Base-by-base conservation (phyloP, 2,113 vertebrate species). In the Potamarius usumacintae region DNA sequence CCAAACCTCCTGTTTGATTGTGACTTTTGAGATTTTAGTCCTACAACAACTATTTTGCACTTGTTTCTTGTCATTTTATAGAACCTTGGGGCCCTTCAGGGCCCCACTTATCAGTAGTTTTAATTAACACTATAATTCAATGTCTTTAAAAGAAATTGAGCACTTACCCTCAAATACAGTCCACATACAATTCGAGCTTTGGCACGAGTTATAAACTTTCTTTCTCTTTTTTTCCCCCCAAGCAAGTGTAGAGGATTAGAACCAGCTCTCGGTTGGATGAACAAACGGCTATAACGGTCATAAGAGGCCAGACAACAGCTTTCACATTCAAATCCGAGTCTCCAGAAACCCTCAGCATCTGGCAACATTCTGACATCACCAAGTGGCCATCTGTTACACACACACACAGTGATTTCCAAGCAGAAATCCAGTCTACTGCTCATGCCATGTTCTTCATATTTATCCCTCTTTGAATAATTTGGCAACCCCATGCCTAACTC, bases 321-420 rank as follows among this genome's bases (percentile, higher is more conserved):
- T 71, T 80, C 62, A 77, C 15, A 81, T 34, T 55, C 1, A 80
- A 80, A 86, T 18, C 76, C 50, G 76, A 62, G 50, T 42, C 74
- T 30, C 20, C 17, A 15, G 50, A 60, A 60, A 58, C 85, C 57
- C 53, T 30, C 22, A 71, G 53, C 86, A 60, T 69, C 78, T 87
- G 86, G 82, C 86, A 72, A 25, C 65, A 42, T 17, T 50, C 83
- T 82, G 78, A 82, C 86, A 74, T 82, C 86, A 82, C 12, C 14
- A 79, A 55, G 65, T 82, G 86, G 25, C 79, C 86, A 87, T 82
- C 79, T 82, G 79, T 67, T 6, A 48, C 71, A 74, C 71, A 74
- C 71, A 30, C 67, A 27, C 67, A 34, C 27, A 71, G 63, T 18
- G 10, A 63, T 82, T 50, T 63, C 81, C 55, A 25, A 83, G 52